Evolutionary conservation across 2,113 vertebrate species (phyloP), one percentile per base, ranked within the genome.

Genomic region (Trochalopteron elliotii): DNA sequence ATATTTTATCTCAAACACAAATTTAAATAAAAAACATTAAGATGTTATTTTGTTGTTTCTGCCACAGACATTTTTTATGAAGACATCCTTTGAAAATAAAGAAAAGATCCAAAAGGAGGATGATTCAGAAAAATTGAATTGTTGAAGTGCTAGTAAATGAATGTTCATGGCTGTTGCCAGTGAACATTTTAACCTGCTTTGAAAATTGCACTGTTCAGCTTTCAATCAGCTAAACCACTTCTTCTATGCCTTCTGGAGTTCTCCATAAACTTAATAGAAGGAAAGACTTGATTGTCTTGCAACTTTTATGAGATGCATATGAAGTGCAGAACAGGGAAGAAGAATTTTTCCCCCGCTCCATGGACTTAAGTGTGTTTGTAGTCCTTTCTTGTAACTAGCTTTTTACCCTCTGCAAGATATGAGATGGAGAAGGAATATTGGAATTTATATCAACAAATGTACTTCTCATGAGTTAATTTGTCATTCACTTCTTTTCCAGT

Each of bases 401-500:
- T 64, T 65, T 86, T 33, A 14, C 5, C 11, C 25, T 35, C 52
- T 82, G n/a, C n/a, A 67, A 83, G 42, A 78, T 69, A 45, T 52
- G 27, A 91, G 33, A 84, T 71, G 35, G n/a, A 22, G 12, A 49
- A 68, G 44, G 40, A 92, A 44, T 59, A 31, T 15, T 84, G 57
- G 47, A 53, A 59, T 56, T 78, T 77, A 45, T 65, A 52, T 60
- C n/a, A 18, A 59, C 31, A 91, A 91, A 21, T 33, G 2, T 15
- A 52, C 5, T 78, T 71, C 44, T 85, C 53, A n/a, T 82, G 64
- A 59, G 37, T 71, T 91, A 72, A 79, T 85, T 96, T 92, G 49
- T 91, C 21, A 63, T 94, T 92, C n/a, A 55, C 53, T 95, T 88
- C 15, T 92, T 95, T 94, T 93, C 72, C 61, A 92, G 59, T 85